Evolutionary conservation across 2,113 vertebrate genomes (phyloP).

Genomic region (Nycticryphes semicollaris): DNA sequence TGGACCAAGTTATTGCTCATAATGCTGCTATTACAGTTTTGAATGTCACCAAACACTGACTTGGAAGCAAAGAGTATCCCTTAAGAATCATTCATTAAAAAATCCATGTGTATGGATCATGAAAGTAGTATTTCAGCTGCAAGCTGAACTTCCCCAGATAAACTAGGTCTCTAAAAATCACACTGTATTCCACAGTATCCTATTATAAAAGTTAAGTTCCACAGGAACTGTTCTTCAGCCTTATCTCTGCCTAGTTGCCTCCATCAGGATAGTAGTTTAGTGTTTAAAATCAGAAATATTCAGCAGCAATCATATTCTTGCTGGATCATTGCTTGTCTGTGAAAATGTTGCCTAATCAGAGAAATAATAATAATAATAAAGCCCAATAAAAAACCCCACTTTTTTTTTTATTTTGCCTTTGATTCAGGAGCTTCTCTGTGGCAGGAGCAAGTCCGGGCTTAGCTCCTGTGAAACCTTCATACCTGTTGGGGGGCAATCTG

Average conservation of each 20-base stretch:
- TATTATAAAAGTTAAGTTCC: not conserved
- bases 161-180: constrained; percentile 1
- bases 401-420: not conserved
- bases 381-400: fast-evolving
- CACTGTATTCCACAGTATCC: not conserved
- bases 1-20: not conserved
- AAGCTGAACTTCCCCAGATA: constrained; percentile 5
- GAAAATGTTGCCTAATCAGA: not conserved
- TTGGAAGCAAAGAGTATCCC: not conserved
- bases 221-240: not conserved
- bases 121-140: not conserved
- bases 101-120: not conserved
- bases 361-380: not conserved
- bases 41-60: not conserved
- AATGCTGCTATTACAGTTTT: not conserved
- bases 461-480: not conserved
- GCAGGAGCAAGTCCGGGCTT: not conserved
- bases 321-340: not conserved
- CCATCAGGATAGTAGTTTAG: not conserved
- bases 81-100: constrained; percentile 12
- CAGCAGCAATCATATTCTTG: not conserved
- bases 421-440: not conserved
- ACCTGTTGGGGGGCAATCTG: not conserved
- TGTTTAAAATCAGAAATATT: not conserved
- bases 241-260: not conserved